Conservation (phyloP, 2,888 invertebrate genomes). For the Leptinotarsa juncta region DNA sequence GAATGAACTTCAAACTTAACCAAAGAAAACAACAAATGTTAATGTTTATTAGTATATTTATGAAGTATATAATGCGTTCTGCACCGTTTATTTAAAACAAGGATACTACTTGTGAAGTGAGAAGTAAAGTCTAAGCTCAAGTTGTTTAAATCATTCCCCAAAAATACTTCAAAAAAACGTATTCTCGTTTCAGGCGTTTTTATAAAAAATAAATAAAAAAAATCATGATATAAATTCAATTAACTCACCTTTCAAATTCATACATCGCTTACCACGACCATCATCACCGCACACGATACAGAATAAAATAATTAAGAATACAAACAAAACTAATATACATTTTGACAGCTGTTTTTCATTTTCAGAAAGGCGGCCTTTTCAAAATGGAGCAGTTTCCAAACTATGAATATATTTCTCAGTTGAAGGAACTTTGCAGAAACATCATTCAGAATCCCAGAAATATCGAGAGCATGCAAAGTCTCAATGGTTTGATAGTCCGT, state of each 20-base stretch:
- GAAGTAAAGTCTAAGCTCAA: too few species aligned
- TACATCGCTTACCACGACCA: neutral
- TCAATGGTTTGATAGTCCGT: conserved; percentile 43
- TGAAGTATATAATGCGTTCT: too few species aligned
- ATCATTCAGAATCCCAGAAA: conserved; percentile 50
- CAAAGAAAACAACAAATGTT: too few species aligned
- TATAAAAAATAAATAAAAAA: too few species aligned
- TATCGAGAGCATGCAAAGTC: conserved; percentile 44
- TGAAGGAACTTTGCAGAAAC: conserved; percentile 46
- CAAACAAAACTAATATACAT: conserved; percentile 32
- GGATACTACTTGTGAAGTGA: too few species aligned
- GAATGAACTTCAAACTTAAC: too few species aligned
- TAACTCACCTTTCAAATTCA: neutral
- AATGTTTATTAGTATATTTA: too few species aligned
- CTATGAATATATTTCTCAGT: conserved; percentile 43
- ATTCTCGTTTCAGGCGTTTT: too few species aligned
- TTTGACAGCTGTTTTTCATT: conserved; percentile 23
- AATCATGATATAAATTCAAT: neutral
- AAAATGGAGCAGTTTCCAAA: conserved; percentile 40
- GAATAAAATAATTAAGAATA: conserved; percentile 26
- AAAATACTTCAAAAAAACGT: too few species aligned
- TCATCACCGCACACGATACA: neutral
- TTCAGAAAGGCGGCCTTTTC: conserved; percentile 34
- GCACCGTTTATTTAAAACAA: too few species aligned
- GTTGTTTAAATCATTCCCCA: too few species aligned